These are phyloP conservation scores for Stratiomys singularior DNA, from an alignment of 2,888 invertebrate genomes.

Conservation along the genomic window DNA sequence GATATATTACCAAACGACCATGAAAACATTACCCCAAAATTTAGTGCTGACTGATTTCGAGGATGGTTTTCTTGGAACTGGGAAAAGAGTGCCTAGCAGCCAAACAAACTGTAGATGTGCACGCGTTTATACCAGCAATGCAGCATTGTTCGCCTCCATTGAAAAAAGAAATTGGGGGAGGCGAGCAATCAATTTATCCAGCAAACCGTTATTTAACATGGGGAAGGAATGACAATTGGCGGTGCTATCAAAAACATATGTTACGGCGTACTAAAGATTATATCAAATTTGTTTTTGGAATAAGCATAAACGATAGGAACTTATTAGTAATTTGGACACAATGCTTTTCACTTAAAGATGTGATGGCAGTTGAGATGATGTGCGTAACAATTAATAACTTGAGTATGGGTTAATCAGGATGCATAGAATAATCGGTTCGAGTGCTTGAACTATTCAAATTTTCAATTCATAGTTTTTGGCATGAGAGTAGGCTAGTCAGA, in stretches of 20 bases:
- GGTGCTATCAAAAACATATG: conserved; percentile 52
- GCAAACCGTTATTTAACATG: conserved; percentile 46
- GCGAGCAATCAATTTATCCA: conserved; percentile 48
- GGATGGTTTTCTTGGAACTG: neutral
- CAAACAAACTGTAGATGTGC: no score
- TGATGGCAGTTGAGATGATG: neutral
- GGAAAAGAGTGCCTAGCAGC: neutral
- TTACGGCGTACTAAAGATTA: conserved; percentile 45
- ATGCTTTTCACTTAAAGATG: neutral
- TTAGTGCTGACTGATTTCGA: conserved; percentile 25
- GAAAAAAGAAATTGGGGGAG: conserved; percentile 25
- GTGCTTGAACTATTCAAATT: no score
- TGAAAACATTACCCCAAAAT: conserved; percentile 19
- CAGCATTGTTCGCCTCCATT: neutral
- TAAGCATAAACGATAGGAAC: conserved; percentile 34
- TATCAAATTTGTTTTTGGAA: conserved; percentile 40
- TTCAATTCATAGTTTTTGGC: no score
- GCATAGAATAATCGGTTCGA: no score
- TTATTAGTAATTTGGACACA: conserved; percentile 21
- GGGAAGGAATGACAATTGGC: conserved; percentile 49
- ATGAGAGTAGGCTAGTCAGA: no score
- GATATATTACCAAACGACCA: conserved; percentile 28
- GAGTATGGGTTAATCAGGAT: no score
- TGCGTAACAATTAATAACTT: neutral
- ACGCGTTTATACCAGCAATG: neutral